Evolutionary conservation across 1,140 invertebrate species (phyloP).

Genomic region (Mactra quadrangularis): DNA sequence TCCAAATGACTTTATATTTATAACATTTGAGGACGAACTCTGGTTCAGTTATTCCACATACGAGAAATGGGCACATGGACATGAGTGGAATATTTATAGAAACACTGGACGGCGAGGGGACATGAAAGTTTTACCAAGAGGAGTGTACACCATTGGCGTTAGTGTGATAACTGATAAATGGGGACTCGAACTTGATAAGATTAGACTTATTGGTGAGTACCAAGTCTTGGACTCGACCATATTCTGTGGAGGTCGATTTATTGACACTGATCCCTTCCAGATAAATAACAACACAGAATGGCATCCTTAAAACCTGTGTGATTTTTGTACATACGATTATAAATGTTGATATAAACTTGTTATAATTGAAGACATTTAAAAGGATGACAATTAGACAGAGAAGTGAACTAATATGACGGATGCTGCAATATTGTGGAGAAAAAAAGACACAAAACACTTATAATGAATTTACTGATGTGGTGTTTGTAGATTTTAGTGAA

Average conservation of each 20-base stretch:
- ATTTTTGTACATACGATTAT: no score
- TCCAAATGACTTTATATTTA: conserved; percentile 44
- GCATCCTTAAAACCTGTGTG: no score
- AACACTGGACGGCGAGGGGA: conserved; percentile 41
- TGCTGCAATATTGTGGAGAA: no score
- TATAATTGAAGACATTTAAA: no score
- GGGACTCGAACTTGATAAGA: conserved; percentile 52
- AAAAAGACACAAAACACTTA: no score
- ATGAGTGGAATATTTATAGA: conserved; percentile 54
- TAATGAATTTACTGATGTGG: no score
- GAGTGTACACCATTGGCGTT: conserved; percentile 43
- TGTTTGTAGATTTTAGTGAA: no score
- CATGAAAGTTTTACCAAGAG: conserved; percentile 21
- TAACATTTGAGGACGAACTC: conserved; percentile 29
- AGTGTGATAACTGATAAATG: conserved; percentile 44
- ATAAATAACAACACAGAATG: not conserved
- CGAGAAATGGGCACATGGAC: conserved; percentile 53
- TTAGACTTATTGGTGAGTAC: conserved; percentile 46
- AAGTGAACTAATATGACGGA: no score
- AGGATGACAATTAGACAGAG: no score
- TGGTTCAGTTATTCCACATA: conserved; percentile 28
- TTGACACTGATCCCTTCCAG: not conserved
- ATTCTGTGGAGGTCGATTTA: conserved; percentile 34
- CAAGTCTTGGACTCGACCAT: conserved; percentile 4
- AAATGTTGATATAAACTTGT: no score